Conservation (phyloP, 92 coral and sea anemone genomes). For the Hydrozoanthus gracilis region DNA sequence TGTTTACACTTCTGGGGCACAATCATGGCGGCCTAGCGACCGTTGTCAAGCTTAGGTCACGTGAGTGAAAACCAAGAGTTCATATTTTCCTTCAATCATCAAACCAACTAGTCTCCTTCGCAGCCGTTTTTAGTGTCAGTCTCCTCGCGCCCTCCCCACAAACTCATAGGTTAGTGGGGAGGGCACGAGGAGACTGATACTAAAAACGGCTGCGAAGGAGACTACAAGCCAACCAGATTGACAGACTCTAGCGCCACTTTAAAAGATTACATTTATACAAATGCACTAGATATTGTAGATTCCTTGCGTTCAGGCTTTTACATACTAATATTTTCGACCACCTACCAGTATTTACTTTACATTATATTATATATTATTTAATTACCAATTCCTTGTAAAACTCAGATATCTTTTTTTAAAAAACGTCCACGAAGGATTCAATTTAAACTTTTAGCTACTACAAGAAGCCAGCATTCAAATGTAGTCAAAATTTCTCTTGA, state of each 20-base stretch:
- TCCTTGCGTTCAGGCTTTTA: constrained; percentile 11
- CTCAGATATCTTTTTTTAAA: neutral
- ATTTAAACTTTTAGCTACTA: neutral
- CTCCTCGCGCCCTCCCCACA: too few species aligned
- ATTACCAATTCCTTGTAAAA: neutral
- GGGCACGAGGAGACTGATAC: too few species aligned
- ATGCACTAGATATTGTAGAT: constrained; percentile 35
- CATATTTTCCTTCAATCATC: constrained; percentile 27
- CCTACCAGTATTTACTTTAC: constrained; percentile 20
- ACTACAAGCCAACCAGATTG: constrained; percentile 28
- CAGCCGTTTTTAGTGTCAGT: too few species aligned
- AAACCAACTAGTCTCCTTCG: too few species aligned
- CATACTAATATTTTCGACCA: constrained; percentile 26
- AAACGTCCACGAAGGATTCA: neutral
- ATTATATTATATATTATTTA: constrained; percentile 4
- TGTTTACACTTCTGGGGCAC: too few species aligned
- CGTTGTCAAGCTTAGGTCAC: too few species aligned
- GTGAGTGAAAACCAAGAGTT: too few species aligned
- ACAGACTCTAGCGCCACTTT: constrained; percentile 26
- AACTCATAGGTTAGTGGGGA: too few species aligned
- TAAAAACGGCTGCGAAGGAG: too few species aligned
- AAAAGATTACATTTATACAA: constrained; percentile 11
- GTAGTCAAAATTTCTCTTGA: too few species aligned
- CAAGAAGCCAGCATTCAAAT: too few species aligned
- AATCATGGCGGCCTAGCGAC: too few species aligned